Evolutionary conservation across 53 echinoderm and acorn worm species (phyloP).

Genomic region (Mesocentrotus franciscanus): DNA sequence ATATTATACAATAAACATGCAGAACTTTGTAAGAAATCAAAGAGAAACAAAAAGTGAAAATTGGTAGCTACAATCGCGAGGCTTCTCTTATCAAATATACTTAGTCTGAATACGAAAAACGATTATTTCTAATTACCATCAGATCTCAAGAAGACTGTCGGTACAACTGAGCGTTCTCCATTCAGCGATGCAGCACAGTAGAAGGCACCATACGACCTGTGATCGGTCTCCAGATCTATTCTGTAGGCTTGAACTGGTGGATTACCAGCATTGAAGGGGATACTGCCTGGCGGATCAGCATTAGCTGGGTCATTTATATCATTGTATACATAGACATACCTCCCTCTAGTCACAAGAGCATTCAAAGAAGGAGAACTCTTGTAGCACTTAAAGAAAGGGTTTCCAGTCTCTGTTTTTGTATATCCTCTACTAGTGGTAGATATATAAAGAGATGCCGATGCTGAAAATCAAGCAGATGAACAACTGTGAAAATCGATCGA

Average conservation of each 20-base stretch:
- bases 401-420: conserved; percentile 38
- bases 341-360: background rate
- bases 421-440: conserved; percentile 25
- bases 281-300: too few species aligned
- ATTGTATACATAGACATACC: background rate
- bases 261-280: too few species aligned
- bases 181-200: too few species aligned
- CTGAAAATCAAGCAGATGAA: background rate
- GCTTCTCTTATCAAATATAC: background rate
- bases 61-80: background rate
- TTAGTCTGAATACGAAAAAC: background rate
- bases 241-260: too few species aligned
- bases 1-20: background rate
- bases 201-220: too few species aligned
- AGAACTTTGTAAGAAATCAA: background rate
- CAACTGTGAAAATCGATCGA: too few species aligned
- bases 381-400: background rate
- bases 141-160: too few species aligned
- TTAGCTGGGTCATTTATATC: too few species aligned
- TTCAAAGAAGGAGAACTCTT: background rate
- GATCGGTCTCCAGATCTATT: too few species aligned
- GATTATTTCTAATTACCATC: too few species aligned
- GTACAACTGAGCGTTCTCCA: too few species aligned
- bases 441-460: background rate
- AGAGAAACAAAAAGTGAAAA: background rate